Base-by-base conservation (phyloP, 2,113 vertebrate species). In the Actinemys pallida region DNA sequence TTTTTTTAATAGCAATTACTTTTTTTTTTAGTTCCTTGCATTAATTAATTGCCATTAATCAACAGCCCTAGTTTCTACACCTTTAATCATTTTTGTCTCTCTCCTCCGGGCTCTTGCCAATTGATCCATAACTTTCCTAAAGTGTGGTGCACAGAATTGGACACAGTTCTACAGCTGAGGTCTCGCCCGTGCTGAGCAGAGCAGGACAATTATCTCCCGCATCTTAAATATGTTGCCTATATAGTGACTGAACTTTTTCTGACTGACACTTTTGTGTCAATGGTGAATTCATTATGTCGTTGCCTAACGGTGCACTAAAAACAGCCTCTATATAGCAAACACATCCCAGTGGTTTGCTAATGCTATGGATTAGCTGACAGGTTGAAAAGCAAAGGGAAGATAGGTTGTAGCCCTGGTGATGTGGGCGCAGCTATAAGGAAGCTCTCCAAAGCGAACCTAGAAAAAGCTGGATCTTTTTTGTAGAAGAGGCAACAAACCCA, bases 351-450 rank as follows among this genome's bases (percentile, higher is more conserved):
- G 65, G 35, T 39, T 72, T 39, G 17, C 65, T 72, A 20, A 72
- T 72, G 65, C 79, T 87, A 39, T 6, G 19, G 50, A 57, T 65
- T 72, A 52, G 31, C 35, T 20, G 83, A n/a, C 54, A 82, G 59
- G 8, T 2, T 39, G 52, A 93, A 81, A 47, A 39, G 35, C 7
- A 22, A 80, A 87, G 8, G 24, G 75, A 27, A 42, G 82, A 56
- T 12, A 25, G 47, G 31, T 4, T n/a, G 14, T 47, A 49, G 52
- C 65, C 39, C 19, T 0, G 0, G 8, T 75, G 24, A 84, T 0
- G 0, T 31, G 22, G 75, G 25, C 82, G 29, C 29, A 80, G 14
- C 89, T 59, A 50, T 45, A 75, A 62, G 45, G 53, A 94, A 94
- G 8, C 8, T 13, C 5, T 50, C 25, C 1, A 89, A 92, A 87